phyloP scores from a whole-genome alignment of 2,113 vertebrate genomes.

The Pseudopipra pipra region DNA sequence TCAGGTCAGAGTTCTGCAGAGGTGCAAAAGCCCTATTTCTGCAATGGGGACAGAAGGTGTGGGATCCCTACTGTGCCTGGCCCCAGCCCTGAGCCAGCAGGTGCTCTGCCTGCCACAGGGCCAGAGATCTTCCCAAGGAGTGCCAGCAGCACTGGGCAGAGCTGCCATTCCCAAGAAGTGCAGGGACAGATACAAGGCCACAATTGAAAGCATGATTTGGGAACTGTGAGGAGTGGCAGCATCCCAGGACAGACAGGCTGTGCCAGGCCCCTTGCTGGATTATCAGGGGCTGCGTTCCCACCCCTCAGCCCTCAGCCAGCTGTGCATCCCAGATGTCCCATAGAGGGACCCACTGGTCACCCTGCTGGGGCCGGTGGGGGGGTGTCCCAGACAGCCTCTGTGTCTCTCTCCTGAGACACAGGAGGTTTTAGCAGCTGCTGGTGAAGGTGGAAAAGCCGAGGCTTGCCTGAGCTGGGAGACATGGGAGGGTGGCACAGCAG shows the following conservation, averaged over 20 bases:
- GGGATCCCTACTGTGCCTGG: background rate
- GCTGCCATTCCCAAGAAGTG: accelerated
- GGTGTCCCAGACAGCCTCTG: background rate
- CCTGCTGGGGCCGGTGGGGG: background rate
- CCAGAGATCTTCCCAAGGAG: background rate
- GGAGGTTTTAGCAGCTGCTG: background rate
- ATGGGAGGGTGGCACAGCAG: accelerated
- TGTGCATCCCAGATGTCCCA: background rate
- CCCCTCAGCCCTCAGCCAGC: background rate
- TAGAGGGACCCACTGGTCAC: too few species aligned
- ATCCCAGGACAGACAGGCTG: too few species aligned
- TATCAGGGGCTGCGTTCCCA: background rate
- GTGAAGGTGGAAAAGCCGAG: background rate
- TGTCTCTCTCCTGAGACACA: background rate
- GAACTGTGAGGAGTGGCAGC: background rate
- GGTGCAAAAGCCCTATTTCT: background rate
- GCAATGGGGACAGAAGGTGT: accelerated
- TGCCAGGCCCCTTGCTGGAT: accelerated
- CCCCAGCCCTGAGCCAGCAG: background rate
- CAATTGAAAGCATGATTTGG: accelerated
- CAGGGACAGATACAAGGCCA: background rate
- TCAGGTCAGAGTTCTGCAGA: background rate
- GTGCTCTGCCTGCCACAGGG: background rate
- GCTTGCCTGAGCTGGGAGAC: background rate
- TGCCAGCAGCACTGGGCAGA: background rate